Conservation (phyloP, 2,888 invertebrate species). For the Didymodactylos carnosus region DNA sequence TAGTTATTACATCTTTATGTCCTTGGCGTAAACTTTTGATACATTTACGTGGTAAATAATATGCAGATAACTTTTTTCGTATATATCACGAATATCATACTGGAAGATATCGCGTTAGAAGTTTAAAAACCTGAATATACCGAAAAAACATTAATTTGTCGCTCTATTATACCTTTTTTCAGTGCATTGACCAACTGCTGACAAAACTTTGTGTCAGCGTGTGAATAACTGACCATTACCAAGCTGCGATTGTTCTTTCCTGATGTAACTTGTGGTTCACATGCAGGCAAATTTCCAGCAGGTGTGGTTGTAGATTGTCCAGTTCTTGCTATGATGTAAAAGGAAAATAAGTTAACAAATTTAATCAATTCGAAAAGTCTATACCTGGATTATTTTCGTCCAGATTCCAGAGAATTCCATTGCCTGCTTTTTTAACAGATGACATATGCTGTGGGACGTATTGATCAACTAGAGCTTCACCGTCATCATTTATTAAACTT, state of each 20-base stretch:
- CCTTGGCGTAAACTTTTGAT: too few species aligned
- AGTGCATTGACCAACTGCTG: neutral
- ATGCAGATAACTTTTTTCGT: too few species aligned
- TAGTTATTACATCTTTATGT: too few species aligned
- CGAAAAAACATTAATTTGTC: neutral
- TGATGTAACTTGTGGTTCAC: too few species aligned
- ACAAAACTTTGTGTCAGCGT: neutral
- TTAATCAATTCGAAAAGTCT: too few species aligned
- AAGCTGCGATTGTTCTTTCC: neutral
- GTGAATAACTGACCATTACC: neutral
- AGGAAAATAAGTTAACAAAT: neutral
- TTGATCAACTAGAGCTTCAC: neutral
- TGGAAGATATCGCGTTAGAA: too few species aligned
- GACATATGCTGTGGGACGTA: neutral
- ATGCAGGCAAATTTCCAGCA: too few species aligned
- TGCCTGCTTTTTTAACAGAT: neutral
- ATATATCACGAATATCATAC: too few species aligned
- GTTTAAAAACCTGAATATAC: too few species aligned
- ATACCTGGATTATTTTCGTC: neutral
- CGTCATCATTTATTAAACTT: neutral
- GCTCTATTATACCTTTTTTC: neutral
- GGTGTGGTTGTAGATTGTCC: neutral
- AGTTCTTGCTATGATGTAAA: neutral
- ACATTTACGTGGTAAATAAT: too few species aligned
- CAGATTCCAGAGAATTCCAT: neutral